Percentiles rank a stretch among this genome's conserved stretches.
phyloP scores from a whole-genome alignment of 2,888 invertebrate genomes.

The Acrobasis repandana region DNA sequence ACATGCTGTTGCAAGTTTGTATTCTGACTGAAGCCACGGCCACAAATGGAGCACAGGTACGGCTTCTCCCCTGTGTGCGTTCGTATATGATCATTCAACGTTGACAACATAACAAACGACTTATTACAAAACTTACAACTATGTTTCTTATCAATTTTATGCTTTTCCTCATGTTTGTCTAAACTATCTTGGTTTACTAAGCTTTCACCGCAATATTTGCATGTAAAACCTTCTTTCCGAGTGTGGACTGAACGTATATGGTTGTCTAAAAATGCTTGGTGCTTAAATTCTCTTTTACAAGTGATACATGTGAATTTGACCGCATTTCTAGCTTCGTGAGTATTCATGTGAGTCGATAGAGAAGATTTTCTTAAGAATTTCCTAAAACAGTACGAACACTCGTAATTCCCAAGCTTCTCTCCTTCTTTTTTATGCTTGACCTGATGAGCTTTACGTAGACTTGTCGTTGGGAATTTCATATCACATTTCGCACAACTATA shows the following conservation, averaged over 20 bases:
- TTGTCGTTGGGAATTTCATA: constrained; percentile 37
- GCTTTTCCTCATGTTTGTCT: constrained; percentile 70
- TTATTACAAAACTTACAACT: constrained; percentile 74
- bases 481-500: constrained; percentile 34
- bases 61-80: constrained; percentile 84
- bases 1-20: constrained; percentile 83
- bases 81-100: constrained; percentile 82
- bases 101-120: constrained; percentile 77
- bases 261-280: constrained; percentile 77
- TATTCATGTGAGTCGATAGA: constrained; percentile 56
- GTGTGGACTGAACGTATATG: constrained; percentile 76
- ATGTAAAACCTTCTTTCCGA: constrained; percentile 66
- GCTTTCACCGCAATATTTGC: constrained; percentile 67
- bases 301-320: constrained; percentile 55
- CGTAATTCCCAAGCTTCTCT: constrained; percentile 34
- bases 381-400: constrained; percentile 65
- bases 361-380: constrained; percentile 62
- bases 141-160: constrained; percentile 73
- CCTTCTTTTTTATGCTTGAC: constrained; percentile 33
- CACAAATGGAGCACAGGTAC: constrained; percentile 81
- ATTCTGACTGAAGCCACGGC: constrained; percentile 83
- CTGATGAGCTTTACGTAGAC: constrained; percentile 39
- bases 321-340: constrained; percentile 52
- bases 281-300: constrained; percentile 81
- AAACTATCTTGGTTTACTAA: constrained; percentile 69